A percentile compares a stretch with the other conserved stretches of the same genome.
Conservation (phyloP, 2,888 invertebrate species). For the Thera britannica region DNA sequence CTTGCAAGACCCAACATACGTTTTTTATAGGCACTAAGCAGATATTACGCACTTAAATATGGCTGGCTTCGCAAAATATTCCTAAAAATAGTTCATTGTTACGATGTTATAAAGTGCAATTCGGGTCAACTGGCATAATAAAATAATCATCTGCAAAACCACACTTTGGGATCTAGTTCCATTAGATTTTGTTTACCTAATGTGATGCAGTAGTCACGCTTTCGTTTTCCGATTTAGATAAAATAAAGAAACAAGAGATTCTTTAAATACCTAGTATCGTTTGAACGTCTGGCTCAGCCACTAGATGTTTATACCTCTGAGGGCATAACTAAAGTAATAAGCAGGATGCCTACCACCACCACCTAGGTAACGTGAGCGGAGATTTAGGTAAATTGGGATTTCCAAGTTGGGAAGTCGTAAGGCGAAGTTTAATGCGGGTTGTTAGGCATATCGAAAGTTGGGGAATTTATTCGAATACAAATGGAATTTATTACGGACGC, state of each 20-base stretch:
- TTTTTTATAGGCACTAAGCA: too few relatives aligned
- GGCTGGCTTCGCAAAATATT: too few relatives aligned
- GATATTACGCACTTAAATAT: too few relatives aligned
- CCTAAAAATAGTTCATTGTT: too few relatives aligned
- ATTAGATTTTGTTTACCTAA: too few relatives aligned
- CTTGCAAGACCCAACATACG: too few relatives aligned
- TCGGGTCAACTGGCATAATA: too few relatives aligned
- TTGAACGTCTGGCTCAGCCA: background rate
- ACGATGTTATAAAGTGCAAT: too few relatives aligned
- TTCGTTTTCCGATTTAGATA: background rate
- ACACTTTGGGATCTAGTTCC: too few relatives aligned
- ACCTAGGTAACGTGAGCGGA: slow-evolving; percentile 42
- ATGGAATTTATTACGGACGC: slow-evolving; percentile 26
- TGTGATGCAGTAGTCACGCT: too few relatives aligned
- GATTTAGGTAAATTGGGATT: slow-evolving; percentile 46
- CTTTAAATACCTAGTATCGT: too few relatives aligned
- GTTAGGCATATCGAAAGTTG: slow-evolving; percentile 35
- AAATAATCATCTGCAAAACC: too few relatives aligned
- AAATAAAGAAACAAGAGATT: background rate
- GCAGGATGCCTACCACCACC: slow-evolving; percentile 41
- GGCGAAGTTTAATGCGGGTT: slow-evolving; percentile 40
- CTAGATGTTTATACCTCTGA: slow-evolving; percentile 19
- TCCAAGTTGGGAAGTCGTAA: slow-evolving; percentile 38
- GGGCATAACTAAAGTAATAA: slow-evolving; percentile 45
- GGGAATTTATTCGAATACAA: slow-evolving; percentile 38